Evolutionary conservation across 2,888 invertebrate species (phyloP), one percentile per base, ranked within the genome.

Genomic region (Aleiodes leptofemur): DNA sequence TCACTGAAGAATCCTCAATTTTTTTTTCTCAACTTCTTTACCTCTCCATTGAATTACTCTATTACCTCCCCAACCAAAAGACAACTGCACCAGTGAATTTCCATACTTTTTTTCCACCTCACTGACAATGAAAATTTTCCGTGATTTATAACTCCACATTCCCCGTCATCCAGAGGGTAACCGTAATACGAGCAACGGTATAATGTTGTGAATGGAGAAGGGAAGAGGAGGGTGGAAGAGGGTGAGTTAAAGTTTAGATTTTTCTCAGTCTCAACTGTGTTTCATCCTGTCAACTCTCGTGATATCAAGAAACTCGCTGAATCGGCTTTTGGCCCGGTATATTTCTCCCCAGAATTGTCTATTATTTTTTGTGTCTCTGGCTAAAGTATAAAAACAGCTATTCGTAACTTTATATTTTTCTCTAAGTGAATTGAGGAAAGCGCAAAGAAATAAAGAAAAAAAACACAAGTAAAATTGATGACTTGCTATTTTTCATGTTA

Each of bases 131-230:
- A 68, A 68, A 43, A 68, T 51, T 68, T 68, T 29, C 68, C 31
- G 51, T 68, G 68, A 68, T 68, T 68, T 68, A 68, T 51, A 68
- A 43, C 23, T 51, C 9, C 68, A 51, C 68, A 68, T 51, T 51
- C 53, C 16, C 53, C 29, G 68, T 64, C 64, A 48, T 43, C 59
- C 59, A 34, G 34, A 7, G 64, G 43, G 38, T 43, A 43, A 43
- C 64, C 64, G 48, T 48, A 64, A 64, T 64, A 64, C 48, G 64
- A 64, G 43, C 64, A 64, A 43, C 64, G 43, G 48, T 48, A 64
- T 64, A 43, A 64, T 64, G 43, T 64, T 7, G 43, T 38, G 13
- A 43, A 11, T 43, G 11, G 43, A 43, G 7, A 9, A 43, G 34
- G 2, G 2, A 38, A 51, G 51, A 51, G 51, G n/a, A n/a, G 14